Evolutionary conservation across 2,113 vertebrate genomes (phyloP).

Genomic region (Ardeotis arabs): DNA sequence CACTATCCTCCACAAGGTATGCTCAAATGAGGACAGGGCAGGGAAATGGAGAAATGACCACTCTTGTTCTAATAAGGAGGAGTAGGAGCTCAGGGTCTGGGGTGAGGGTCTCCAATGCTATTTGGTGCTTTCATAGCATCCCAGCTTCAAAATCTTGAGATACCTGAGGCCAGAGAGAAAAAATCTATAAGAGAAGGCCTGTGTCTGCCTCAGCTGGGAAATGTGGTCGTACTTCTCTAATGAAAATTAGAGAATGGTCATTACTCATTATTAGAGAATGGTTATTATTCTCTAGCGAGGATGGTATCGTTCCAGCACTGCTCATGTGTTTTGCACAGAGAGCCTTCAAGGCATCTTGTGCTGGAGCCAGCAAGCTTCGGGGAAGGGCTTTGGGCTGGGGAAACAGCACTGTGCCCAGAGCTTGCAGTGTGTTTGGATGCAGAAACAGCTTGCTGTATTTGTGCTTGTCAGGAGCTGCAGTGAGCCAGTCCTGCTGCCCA

Average conservation of each 20-base stretch:
- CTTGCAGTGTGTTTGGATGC: neutral
- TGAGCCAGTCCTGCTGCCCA: neutral
- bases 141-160: neutral
- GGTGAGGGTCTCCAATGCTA: rapidly evolving
- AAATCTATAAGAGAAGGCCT: neutral
- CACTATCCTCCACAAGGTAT: neutral
- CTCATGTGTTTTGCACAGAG: rapidly evolving
- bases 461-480: neutral
- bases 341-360: neutral
- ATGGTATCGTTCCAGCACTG: neutral
- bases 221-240: neutral
- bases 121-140: neutral
- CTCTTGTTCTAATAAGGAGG: neutral
- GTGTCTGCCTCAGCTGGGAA: rapidly evolving
- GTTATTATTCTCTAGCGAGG: neutral
- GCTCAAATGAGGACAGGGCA: neutral
- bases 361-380: neutral
- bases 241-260: neutral
- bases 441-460: neutral
- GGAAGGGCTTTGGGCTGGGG: neutral
- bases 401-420: neutral
- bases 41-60: neutral
- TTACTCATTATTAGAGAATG: neutral
- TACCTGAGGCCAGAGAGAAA: neutral
- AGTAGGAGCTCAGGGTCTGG: neutral